Percentiles rank a stretch among this genome's conserved stretches.
phyloP scores from a whole-genome alignment of 2,797 vertebrate genomes.

The Argya squamiceps region DNA sequence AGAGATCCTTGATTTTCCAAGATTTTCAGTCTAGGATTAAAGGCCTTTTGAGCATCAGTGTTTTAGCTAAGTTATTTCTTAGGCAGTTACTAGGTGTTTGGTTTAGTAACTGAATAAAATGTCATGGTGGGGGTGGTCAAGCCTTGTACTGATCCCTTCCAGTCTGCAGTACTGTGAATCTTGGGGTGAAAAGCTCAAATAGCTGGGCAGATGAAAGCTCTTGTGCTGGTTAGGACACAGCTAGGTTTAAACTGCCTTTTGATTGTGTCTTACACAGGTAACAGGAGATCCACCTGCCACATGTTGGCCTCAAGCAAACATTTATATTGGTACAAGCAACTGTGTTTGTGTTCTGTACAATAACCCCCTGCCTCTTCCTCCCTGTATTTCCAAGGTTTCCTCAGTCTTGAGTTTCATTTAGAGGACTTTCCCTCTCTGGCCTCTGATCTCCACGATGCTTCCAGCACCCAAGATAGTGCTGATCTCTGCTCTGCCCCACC shows the following conservation, averaged over 20 bases:
- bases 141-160: background rate
- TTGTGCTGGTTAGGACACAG: background rate
- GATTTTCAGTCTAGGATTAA: background rate
- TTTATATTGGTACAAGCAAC: background rate
- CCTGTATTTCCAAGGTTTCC: background rate
- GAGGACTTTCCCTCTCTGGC: background rate
- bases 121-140: background rate
- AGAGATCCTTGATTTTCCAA: background rate
- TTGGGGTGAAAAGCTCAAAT: background rate
- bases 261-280: background rate
- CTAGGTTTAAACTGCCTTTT: background rate
- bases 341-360: background rate
- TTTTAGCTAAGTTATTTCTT: background rate
- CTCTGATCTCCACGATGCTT: background rate
- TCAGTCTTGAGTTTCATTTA: background rate
- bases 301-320: background rate
- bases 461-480: background rate
- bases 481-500: background rate
- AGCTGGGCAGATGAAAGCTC: background rate
- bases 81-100: background rate
- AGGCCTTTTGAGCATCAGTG: background rate
- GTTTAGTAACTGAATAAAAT: background rate
- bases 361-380: fast-evolving
- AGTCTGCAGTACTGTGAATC: background rate
- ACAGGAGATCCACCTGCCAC: background rate